These are phyloP conservation scores for Grapholita molesta DNA, from an alignment of 1,140 invertebrate species.

Conservation along the genomic window DNA sequence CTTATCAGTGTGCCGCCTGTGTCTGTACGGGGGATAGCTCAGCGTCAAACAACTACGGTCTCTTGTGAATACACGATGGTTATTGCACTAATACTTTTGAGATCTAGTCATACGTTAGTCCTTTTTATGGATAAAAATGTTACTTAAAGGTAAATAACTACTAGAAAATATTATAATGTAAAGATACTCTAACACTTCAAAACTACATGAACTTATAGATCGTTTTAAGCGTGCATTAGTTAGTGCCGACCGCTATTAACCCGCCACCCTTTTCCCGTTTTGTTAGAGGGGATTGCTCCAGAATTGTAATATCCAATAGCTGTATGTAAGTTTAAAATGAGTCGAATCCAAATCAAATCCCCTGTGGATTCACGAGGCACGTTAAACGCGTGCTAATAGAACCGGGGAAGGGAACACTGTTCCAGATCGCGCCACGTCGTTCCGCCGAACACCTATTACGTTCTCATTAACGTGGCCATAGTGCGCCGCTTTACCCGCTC, in stretches of 20 bases:
- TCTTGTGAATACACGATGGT: constrained; percentile 5
- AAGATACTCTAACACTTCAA: not conserved
- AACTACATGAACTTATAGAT: not conserved
- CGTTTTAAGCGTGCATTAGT: not conserved
- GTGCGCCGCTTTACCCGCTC: constrained; percentile 35
- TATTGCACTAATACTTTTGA: constrained; percentile 24
- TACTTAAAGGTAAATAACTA: too few species aligned
- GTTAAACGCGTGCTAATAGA: constrained; percentile 44
- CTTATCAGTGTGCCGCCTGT: not conserved
- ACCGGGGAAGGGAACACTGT: constrained; percentile 30
- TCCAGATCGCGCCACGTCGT: constrained; percentile 30
- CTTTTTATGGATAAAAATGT: too few species aligned
- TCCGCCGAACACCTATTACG: constrained; percentile 42
- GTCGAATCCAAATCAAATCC: constrained; percentile 33
- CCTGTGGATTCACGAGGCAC: constrained; percentile 24
- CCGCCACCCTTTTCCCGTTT: not conserved
- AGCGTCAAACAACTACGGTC: constrained; percentile 7
- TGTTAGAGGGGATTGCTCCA: not conserved
- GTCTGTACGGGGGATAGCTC: not conserved
- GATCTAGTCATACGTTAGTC: too few species aligned
- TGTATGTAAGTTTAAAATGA: constrained; percentile 25
- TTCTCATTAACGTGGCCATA: constrained; percentile 43
- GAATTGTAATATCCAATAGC: constrained; percentile 10
- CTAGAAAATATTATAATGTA: not conserved
- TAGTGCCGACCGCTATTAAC: not conserved